Base-by-base conservation (phyloP, 2,888 invertebrate species). In the Mythimna ferrago region DNA sequence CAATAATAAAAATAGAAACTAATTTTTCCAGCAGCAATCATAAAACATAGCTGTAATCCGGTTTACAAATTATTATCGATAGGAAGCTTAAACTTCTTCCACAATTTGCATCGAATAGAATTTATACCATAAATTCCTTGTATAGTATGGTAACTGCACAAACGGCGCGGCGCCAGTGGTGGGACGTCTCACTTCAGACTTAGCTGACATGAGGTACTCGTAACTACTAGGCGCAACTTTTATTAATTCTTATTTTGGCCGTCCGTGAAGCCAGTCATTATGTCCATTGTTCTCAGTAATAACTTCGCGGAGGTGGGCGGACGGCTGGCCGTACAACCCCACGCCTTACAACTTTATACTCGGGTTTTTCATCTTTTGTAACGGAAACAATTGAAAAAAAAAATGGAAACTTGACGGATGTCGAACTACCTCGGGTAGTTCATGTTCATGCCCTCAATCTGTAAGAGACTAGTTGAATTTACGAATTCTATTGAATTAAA, bases 181-280 rank as follows among this genome's bases (percentile, higher is more conserved):
- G 62, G 60, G 38, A 35, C 77, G 51, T 51, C 61, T 66, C 61
- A 14, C 48, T 48, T 68, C 44, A 19, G 14, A 70, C 80, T 64
- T 76, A 57, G 58, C 65, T 70, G 54, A 84, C 76, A 58, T 74
- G 82, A 83, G 76, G 80, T 5, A 3, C 32, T 32, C 5, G 32
- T 44, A 44, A 44, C 14, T 84, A 85, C 84, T 86, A 85, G 76
- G 69, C 26, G 44, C 60, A 80, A 86, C 78, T 86, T 87, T 83
- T 85, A 83, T 87, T 81, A 83, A 84, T 83, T 80, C 74, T 81
- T 82, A 76, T 74, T 73, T 81, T 79, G 67, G 51, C 38, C 60
- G 64, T 66, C 54, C 35, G 38, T 56, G 54, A 63, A 21, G 57
- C 61, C 62, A 38, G 70, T 73, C 21, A 70, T 78, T 85, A 73